phyloP scores from a whole-genome alignment of 2,797 vertebrate genomes.

The Fistularia commersonii region DNA sequence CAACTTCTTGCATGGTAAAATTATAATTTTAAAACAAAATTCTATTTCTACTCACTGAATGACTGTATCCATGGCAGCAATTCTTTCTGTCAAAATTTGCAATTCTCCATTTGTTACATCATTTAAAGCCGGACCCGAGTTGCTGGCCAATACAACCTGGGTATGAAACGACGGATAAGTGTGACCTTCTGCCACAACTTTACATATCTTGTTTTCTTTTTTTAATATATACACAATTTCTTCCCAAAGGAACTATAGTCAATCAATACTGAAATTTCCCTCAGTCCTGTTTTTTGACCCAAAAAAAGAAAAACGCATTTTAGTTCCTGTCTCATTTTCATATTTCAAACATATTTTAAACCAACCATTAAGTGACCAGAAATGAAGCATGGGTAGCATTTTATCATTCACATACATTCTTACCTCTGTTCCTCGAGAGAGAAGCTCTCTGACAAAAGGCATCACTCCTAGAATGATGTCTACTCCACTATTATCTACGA shows the following conservation, averaged over 20 bases:
- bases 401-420: slow-evolving; percentile 30
- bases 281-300: too few relatives aligned
- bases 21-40: neutral
- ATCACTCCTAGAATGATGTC: slow-evolving; percentile 99
- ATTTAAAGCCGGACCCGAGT: slow-evolving; percentile 93
- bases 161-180: too few relatives aligned
- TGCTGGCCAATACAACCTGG: slow-evolving; percentile 95
- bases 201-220: too few relatives aligned
- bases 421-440: slow-evolving; percentile 95
- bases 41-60: slow-evolving; percentile 82
- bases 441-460: slow-evolving; percentile 97
- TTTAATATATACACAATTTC: too few relatives aligned
- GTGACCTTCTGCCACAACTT: too few relatives aligned
- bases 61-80: slow-evolving; percentile 88
- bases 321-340: too few relatives aligned
- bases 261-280: too few relatives aligned
- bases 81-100: slow-evolving; percentile 86
- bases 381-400: neutral
- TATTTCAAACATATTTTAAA: too few relatives aligned
- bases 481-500: slow-evolving; percentile 99
- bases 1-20: too few relatives aligned
- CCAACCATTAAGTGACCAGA: too few relatives aligned
- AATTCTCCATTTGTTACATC: slow-evolving; percentile 95
- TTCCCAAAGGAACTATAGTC: too few relatives aligned
- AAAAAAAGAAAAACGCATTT: too few relatives aligned